Evolutionary conservation across 2,113 vertebrate species (phyloP).

Genomic region (Poeciliopsis occidentalis): DNA sequence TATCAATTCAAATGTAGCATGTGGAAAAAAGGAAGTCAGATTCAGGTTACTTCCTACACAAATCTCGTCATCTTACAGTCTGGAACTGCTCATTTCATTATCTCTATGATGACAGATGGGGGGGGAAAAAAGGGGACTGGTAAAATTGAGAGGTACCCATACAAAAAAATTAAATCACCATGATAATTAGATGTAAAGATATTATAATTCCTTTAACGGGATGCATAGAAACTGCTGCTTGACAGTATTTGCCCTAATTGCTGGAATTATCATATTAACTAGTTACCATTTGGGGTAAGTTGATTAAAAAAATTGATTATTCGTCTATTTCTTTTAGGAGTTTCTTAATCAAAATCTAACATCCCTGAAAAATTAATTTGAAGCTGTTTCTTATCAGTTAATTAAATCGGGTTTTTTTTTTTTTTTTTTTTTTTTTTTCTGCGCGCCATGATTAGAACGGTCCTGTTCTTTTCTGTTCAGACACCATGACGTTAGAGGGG

Average conservation of each 20-base stretch:
- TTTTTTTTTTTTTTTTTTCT: constrained; percentile 78
- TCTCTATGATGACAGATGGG: constrained; percentile 65
- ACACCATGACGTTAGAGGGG: constrained; percentile 80
- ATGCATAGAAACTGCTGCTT: constrained; percentile 83
- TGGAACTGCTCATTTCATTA: constrained; percentile 75
- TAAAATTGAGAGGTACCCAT: constrained; percentile 83
- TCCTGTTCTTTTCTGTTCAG: constrained; percentile 83
- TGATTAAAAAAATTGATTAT: constrained; percentile 89
- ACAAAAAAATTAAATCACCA: constrained; percentile 82
- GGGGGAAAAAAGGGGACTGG: constrained; percentile 48
- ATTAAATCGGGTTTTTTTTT: constrained; percentile 86
- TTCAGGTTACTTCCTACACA: constrained; percentile 70
- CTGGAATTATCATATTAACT: constrained; percentile 88
- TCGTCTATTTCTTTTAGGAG: constrained; percentile 88
- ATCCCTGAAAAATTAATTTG: constrained; percentile 92
- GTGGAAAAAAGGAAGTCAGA: constrained; percentile 54
- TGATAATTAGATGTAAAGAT: constrained; percentile 86
- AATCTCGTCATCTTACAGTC: constrained; percentile 75
- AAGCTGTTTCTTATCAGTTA: constrained; percentile 88
- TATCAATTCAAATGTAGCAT: constrained; percentile 59
- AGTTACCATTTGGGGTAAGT: constrained; percentile 87
- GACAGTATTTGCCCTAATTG: constrained; percentile 87
- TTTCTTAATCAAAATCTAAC: constrained; percentile 90
- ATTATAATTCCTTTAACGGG: constrained; percentile 84
- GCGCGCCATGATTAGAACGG: constrained; percentile 83